Conservation (phyloP, 1,140 invertebrate genomes). For the Cyclina sinensis region DNA sequence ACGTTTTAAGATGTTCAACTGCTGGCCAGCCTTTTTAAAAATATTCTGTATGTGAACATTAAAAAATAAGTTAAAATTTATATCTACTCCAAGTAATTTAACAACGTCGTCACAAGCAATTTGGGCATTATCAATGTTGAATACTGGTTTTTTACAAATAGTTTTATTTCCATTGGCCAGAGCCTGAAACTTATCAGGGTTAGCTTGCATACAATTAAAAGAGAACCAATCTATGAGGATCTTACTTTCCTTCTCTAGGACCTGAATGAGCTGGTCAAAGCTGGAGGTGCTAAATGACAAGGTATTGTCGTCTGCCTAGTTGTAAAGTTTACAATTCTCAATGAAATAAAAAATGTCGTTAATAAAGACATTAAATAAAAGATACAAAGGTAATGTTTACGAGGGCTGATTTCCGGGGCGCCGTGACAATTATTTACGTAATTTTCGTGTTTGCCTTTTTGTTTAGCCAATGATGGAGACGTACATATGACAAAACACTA, state of each 20-base stretch:
- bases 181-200: not conserved
- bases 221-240: conserved; percentile 1
- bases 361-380: too few relatives aligned
- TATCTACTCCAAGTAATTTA: conserved; percentile 59
- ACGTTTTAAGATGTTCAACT: conserved; percentile 63
- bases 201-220: conserved; percentile 4
- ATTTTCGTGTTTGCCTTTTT: too few relatives aligned
- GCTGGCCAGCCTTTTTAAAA: conserved; percentile 63
- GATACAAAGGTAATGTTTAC: too few relatives aligned
- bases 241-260: not conserved
- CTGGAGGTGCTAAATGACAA: not conserved
- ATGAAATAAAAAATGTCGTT: too few relatives aligned
- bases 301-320: too few relatives aligned
- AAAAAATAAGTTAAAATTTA: conserved; percentile 62
- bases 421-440: too few relatives aligned
- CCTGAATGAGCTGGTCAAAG: not conserved
- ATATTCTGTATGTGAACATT: conserved; percentile 62
- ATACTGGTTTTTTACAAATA: not conserved
- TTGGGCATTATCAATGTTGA: conserved; percentile 20
- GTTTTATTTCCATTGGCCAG: not conserved
- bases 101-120: conserved; percentile 63
- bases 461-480: too few relatives aligned
- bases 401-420: too few relatives aligned
- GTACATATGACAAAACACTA: too few relatives aligned
- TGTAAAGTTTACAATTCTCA: too few relatives aligned